Base-by-base conservation (phyloP, 2,797 vertebrate genomes). In the Myotis planiceps region DNA sequence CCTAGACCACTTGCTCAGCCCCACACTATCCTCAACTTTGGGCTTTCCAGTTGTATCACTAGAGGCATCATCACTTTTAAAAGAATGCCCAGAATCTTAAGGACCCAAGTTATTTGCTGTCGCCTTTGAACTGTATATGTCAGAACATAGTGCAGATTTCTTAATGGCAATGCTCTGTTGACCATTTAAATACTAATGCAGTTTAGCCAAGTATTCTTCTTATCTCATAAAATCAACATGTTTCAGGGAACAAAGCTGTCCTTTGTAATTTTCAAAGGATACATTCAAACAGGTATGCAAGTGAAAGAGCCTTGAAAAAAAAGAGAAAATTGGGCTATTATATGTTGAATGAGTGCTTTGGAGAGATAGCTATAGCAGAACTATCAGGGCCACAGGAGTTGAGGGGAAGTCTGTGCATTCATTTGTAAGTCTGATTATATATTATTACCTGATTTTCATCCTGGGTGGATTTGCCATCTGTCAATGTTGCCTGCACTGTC, bases 211-310 rank as follows among this genome's bases (percentile, higher is more conserved):
- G 42, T 58, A 75, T 84, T 87, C 34, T 55, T 74, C 63, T 2
- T 79, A 32, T 29, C 53, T 81, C 27, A 49, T 49, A 2, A 51
- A 71, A 75, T 53, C 68, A 90, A 34, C 21, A 65, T 16, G 23
- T 65, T 89, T 89, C 39, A 60, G 18, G 29, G 39, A 88, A 45
- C 27, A 78, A 96, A 92, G 13, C 15, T 92, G 83, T 76, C 25
- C 68, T 74, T 23, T 69, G 18, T 21, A 51, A 82, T 75, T 96
- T 90, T 82, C 37, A 74, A 82, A 84, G 71, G 69, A 79, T 66
- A 80, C 3, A 45, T 23, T 81, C 55, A 55, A 83, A 37, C 2
- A 76, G 45, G 9, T 60, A 37, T 19, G 9, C 21, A 85, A 78
- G 25, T 9, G 2, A 88, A 81, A 78, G 16, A 68, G 0, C 9